A percentile compares a stretch with the other conserved stretches of the same genome.
Evolutionary conservation across 2,797 vertebrate genomes (phyloP).

Genomic region (Channa striata): DNA sequence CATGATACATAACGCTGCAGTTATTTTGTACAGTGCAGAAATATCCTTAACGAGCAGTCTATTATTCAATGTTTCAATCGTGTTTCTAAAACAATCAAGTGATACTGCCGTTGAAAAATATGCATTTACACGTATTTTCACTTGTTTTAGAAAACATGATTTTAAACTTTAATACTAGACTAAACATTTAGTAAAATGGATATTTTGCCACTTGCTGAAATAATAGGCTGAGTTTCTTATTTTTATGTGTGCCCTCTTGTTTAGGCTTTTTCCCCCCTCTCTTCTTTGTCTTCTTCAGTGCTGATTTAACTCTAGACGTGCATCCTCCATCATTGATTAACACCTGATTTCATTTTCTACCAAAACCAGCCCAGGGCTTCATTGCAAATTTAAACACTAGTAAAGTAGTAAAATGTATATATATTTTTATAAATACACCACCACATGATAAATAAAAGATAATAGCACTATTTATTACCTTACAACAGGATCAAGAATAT

Average conservation of each 20-base stretch:
- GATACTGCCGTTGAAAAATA: constrained; percentile 22
- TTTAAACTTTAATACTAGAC: constrained; percentile 54
- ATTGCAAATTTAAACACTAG: constrained; percentile 11
- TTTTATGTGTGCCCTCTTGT: constrained; percentile 60
- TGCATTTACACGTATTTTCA: constrained; percentile 4
- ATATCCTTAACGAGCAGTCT: constrained; percentile 65
- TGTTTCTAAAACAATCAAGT: constrained; percentile 44
- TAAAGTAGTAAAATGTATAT: too few species aligned
- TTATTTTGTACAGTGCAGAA: constrained; percentile 48
- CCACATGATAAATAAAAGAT: background rate
- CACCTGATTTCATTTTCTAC: constrained; percentile 34
- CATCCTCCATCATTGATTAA: constrained; percentile 43
- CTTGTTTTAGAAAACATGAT: constrained; percentile 56
- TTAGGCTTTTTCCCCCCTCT: constrained; percentile 35
- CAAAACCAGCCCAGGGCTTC: constrained; percentile 56
- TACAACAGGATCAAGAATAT: constrained; percentile 19
- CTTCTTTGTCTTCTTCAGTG: constrained; percentile 45
- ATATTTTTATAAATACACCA: too few species aligned
- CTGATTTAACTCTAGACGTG: constrained; percentile 42
- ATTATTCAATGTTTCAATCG: constrained; percentile 56
- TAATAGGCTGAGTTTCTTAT: constrained; percentile 53
- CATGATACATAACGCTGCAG: constrained; percentile 55
- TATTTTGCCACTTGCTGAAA: constrained; percentile 48
- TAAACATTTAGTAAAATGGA: constrained; percentile 37
- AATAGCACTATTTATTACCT: background rate